These are phyloP conservation scores for Bettongia penicillata DNA, from an alignment of 2,113 vertebrate species.

Conservation along the genomic window DNA sequence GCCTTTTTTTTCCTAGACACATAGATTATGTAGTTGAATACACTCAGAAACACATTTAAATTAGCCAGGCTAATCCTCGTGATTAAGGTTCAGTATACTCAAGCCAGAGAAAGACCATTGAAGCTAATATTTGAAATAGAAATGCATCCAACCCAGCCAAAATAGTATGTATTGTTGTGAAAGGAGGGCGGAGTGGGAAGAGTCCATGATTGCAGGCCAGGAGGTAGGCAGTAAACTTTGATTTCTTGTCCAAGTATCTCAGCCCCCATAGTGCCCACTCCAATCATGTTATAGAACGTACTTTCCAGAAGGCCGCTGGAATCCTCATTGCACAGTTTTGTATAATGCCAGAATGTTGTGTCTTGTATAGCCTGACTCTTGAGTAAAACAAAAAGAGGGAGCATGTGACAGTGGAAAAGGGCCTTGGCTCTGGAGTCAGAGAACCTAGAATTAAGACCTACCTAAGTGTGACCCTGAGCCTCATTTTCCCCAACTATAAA, in stretches of 20 bases:
- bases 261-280: not conserved
- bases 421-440: not conserved
- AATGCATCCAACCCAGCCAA: not conserved
- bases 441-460: not conserved
- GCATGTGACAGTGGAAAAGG: not conserved
- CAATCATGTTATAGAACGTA: not conserved
- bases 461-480: not conserved
- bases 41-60: conserved; percentile 5
- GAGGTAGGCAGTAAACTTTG: not conserved
- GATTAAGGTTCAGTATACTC: not conserved
- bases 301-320: not conserved
- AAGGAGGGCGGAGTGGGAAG: not conserved
- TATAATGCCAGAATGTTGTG: not conserved
- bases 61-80: not conserved
- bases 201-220: not conserved
- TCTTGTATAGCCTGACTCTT: not conserved
- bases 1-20: not conserved
- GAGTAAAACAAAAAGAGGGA: not conserved
- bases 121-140: not conserved
- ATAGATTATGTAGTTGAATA: not conserved
- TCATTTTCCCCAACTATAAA: not conserved
- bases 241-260: not conserved
- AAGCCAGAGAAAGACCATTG: not conserved
- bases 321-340: not conserved
- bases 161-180: not conserved